Percentiles rank a stretch among this genome's conserved stretches.
phyloP scores from a whole-genome alignment of 2,113 vertebrate genomes.

The Noctilio leporinus region DNA sequence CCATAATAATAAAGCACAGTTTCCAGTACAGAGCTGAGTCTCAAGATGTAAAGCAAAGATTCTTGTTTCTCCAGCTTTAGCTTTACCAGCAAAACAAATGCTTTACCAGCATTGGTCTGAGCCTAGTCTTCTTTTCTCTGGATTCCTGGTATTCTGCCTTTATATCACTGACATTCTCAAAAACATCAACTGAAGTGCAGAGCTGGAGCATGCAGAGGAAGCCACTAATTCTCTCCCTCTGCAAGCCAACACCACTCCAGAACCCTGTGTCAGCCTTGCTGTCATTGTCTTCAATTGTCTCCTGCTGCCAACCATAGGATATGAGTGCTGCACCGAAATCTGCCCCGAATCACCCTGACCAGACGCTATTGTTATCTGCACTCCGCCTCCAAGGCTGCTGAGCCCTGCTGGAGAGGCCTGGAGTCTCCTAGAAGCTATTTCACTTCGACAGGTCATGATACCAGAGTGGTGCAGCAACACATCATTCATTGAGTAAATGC shows the following conservation, averaged over 20 bases:
- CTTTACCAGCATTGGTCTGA: rapidly evolving
- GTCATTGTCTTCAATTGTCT: rapidly evolving
- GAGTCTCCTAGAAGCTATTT: neutral
- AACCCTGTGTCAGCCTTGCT: rapidly evolving
- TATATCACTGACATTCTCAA: neutral
- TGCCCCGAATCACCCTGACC: rapidly evolving
- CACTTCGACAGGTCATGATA: rapidly evolving
- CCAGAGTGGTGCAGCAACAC: rapidly evolving
- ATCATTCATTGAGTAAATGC: no score
- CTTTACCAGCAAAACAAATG: neutral
- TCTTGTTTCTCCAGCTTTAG: no score
- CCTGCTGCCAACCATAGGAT: rapidly evolving
- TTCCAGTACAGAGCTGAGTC: neutral
- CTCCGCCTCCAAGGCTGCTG: rapidly evolving
- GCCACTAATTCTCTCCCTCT: rapidly evolving
- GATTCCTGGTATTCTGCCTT: no score
- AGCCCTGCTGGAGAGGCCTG: rapidly evolving
- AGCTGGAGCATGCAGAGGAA: rapidly evolving
- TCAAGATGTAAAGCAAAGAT: neutral
- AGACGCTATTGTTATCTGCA: no score
- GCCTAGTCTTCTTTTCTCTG: neutral
- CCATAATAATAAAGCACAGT: neutral
- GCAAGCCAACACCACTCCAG: rapidly evolving
- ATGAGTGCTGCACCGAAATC: rapidly evolving
- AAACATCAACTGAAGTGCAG: rapidly evolving